phyloP scores from a whole-genome alignment of 2,113 vertebrate genomes.

The Euleptes europaea region DNA sequence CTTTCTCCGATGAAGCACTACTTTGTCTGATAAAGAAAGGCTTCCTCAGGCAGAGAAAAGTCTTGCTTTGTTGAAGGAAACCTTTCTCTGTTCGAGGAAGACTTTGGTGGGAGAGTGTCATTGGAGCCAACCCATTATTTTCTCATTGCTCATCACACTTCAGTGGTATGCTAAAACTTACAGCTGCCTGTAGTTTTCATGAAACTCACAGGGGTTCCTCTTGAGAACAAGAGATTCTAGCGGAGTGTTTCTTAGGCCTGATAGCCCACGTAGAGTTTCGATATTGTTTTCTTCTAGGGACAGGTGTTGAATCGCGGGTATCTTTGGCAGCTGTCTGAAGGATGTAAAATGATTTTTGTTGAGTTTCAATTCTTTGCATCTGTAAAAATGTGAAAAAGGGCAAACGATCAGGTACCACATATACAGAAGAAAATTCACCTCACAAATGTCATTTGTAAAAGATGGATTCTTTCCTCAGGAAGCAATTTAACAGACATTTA shows the following conservation, averaged over 20 bases:
- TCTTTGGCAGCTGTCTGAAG: conserved; percentile 90
- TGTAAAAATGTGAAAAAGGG: conserved; percentile 65
- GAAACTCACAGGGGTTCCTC: conserved; percentile 92
- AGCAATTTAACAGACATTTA: neutral
- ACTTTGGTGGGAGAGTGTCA: neutral
- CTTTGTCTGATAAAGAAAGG: no score
- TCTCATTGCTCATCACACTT: neutral
- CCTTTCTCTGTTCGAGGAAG: no score
- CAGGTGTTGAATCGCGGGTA: conserved; percentile 88
- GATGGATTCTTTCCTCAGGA: neutral
- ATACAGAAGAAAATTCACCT: neutral
- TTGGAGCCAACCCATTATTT: neutral
- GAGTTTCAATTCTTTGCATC: conserved; percentile 91
- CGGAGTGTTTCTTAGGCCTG: conserved; percentile 75
- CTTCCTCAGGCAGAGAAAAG: no score
- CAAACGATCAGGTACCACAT: conserved; percentile 13
- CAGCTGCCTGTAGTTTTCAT: conserved; percentile 86
- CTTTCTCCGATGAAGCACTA: no score
- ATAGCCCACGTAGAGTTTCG: conserved; percentile 80
- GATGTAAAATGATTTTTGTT: conserved; percentile 89
- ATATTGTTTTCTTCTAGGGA: conserved; percentile 92
- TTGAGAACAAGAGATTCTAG: conserved; percentile 84
- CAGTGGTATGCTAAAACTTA: conserved; percentile 62
- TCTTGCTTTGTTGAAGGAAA: no score
- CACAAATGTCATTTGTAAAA: neutral